Conservation (phyloP, 2,888 invertebrate species). For the Leucophenga montana region DNA sequence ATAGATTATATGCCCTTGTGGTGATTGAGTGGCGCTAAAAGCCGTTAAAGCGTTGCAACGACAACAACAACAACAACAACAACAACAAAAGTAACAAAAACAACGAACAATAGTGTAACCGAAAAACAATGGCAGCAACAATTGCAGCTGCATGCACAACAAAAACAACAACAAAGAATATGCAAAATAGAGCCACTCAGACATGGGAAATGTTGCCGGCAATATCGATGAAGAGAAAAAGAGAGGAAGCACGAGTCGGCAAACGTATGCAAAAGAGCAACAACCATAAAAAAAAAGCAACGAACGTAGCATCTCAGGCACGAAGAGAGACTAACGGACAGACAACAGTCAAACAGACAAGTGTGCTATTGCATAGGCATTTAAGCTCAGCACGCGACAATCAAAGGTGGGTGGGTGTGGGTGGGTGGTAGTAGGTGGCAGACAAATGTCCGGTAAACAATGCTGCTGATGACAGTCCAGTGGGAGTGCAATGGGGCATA, state of each 20-base stretch:
- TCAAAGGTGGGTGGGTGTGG: background rate
- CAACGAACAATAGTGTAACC: background rate
- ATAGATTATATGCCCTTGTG: slow-evolving; percentile 62
- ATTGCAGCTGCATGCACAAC: slow-evolving; percentile 20
- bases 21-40: slow-evolving; percentile 61
- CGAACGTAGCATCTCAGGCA: too few relatives aligned
- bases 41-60: slow-evolving; percentile 58
- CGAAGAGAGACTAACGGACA: too few relatives aligned
- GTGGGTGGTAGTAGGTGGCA: background rate
- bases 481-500: slow-evolving; percentile 1
- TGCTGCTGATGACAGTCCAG: slow-evolving; percentile 39
- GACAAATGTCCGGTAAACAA: slow-evolving; percentile 36
- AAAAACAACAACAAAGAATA: slow-evolving; percentile 27
- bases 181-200: slow-evolving; percentile 28
- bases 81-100: slow-evolving; percentile 2
- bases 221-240: background rate
- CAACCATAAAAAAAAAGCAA: too few relatives aligned
- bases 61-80: slow-evolving; percentile 39
- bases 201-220: background rate
- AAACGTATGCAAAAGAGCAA: too few relatives aligned
- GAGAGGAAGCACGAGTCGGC: slow-evolving; percentile 27
- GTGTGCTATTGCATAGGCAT: too few relatives aligned
- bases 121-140: slow-evolving; percentile 29
- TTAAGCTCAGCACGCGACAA: background rate
- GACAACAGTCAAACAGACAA: too few relatives aligned